phyloP scores from a whole-genome alignment of 1,140 invertebrate genomes.

The Stegodyphus dumicola region DNA sequence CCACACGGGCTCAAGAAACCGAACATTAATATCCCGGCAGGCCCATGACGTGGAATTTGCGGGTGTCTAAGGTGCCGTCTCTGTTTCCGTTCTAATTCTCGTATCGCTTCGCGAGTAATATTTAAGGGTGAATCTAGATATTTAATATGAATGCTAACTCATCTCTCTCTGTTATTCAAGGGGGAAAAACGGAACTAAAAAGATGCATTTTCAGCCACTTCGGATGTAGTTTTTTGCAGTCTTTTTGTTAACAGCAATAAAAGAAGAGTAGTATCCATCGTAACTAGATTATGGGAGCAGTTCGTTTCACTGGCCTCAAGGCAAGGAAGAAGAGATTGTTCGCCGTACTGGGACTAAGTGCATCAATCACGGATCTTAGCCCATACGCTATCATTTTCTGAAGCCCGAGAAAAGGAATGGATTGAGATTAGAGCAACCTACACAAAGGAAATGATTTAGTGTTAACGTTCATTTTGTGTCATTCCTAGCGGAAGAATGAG shows the following conservation, averaged over 20 bases:
- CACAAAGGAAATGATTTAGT: constrained; percentile 42
- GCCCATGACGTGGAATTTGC: no score
- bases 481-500: constrained; percentile 6
- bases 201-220: neutral
- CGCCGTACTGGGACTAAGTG: constrained; percentile 30
- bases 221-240: neutral
- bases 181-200: neutral
- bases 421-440: constrained; percentile 24
- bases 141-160: no score
- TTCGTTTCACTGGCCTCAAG: neutral
- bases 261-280: constrained; percentile 24
- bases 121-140: no score
- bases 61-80: no score
- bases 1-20: no score
- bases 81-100: no score
- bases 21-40: no score
- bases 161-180: constrained; percentile 19
- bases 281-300: constrained; percentile 43
- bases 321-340: constrained; percentile 22
- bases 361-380: constrained; percentile 32
- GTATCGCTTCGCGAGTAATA: no score
- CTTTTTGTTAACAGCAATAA: constrained; percentile 31
- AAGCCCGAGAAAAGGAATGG: constrained; percentile 24
- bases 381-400: constrained; percentile 30
- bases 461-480: constrained; percentile 30